Conservation (phyloP, 2,113 vertebrate species). For the Genyomyrus donnyi region DNA sequence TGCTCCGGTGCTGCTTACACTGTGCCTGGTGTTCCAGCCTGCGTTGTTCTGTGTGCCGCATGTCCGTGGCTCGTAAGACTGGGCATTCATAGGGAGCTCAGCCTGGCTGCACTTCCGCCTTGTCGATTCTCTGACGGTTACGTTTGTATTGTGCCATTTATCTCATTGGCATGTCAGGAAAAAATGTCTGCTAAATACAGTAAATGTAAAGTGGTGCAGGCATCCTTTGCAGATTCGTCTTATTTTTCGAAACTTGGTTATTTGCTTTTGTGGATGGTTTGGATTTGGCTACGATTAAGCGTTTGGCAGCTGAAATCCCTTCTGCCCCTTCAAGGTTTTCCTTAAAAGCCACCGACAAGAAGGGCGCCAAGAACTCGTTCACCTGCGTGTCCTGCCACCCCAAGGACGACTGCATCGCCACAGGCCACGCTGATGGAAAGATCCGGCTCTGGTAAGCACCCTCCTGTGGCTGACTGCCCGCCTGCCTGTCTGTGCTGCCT, state of each 20-base stretch:
- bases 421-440: constrained; percentile 84
- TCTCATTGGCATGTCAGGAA: background rate
- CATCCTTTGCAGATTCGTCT: background rate
- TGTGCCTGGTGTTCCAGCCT: background rate
- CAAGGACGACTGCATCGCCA: constrained; percentile 84
- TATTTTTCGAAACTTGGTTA: background rate
- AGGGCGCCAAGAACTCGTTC: constrained; percentile 67
- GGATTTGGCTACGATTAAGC: background rate
- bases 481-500: no score
- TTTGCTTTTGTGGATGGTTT: background rate
- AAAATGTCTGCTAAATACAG: background rate
- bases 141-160: background rate
- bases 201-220: background rate
- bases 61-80: background rate
- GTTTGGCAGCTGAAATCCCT: background rate
- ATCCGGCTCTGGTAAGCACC: constrained; percentile 84
- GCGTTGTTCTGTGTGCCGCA: background rate
- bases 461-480: background rate
- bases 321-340: constrained; percentile 58
- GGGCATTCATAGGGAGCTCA: background rate
- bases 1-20: background rate
- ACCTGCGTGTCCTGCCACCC: constrained; percentile 81
- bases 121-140: background rate
- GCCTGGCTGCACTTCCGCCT: background rate
- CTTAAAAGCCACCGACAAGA: constrained; percentile 62